A percentile compares a stretch with the other conserved stretches of the same genome.
Conservation (phyloP, 2,888 invertebrate species). For the Petrolisthes manimaculis region DNA sequence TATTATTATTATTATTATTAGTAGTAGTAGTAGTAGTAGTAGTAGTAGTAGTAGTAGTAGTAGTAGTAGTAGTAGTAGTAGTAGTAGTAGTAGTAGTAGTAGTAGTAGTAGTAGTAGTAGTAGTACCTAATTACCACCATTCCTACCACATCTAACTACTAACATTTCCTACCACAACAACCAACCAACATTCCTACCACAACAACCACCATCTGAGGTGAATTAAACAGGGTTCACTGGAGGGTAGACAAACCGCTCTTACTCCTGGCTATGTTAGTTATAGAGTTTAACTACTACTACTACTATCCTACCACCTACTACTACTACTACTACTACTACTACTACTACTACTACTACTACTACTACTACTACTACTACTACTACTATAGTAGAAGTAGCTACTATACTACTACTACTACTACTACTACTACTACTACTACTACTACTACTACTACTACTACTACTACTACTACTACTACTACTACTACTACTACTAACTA, state of each 20-base stretch:
- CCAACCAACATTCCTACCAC: not conserved
- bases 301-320: slow-evolving; percentile 10
- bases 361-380: slow-evolving; percentile 24
- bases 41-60: slow-evolving; percentile 21
- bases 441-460: not conserved
- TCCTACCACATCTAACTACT: not conserved
- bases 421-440: not conserved
- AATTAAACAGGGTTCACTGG: not conserved
- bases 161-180: not conserved
- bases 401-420: not conserved
- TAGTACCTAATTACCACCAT: slow-evolving; percentile 10
- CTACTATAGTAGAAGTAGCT: slow-evolving; percentile 3
- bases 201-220: not conserved
- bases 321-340: slow-evolving; percentile 3
- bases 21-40: not conserved
- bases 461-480: not conserved
- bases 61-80: slow-evolving; percentile 18
- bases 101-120: not conserved
- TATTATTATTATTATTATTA: not conserved
- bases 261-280: too few relatives aligned
- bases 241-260: too few relatives aligned
- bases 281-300: not conserved
- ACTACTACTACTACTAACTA: not conserved
- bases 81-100: slow-evolving; percentile 26
- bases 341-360: slow-evolving; percentile 20